Percentiles rank a stretch among this genome's conserved stretches.
Conservation (phyloP, 2,797 vertebrate genomes). For the Cebuella pygmaea region DNA sequence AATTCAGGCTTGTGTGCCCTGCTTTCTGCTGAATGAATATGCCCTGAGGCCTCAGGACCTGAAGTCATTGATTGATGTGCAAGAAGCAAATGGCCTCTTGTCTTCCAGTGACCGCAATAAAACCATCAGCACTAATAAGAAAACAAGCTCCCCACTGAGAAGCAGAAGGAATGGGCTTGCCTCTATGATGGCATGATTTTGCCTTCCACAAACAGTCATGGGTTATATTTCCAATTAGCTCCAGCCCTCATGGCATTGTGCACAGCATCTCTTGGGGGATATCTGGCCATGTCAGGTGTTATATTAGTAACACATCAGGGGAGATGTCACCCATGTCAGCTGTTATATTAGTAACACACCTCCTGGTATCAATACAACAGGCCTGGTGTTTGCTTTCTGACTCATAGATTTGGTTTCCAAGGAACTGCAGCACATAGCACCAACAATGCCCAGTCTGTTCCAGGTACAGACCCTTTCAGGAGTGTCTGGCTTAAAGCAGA, state of each 20-base stretch:
- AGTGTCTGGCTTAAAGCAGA: slow-evolving; percentile 19
- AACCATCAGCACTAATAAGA: slow-evolving; percentile 47
- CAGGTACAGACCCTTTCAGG: slow-evolving; percentile 14
- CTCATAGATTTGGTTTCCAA: background rate
- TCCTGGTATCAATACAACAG: slow-evolving; percentile 24
- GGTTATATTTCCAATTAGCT: slow-evolving; percentile 20
- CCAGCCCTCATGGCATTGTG: background rate
- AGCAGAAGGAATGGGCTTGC: slow-evolving; percentile 43
- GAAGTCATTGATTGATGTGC: slow-evolving; percentile 80
- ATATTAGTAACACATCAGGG: slow-evolving; percentile 23
- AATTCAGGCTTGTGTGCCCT: slow-evolving; percentile 61
- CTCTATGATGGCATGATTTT: slow-evolving; percentile 25
- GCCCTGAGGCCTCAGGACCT: slow-evolving; percentile 61
- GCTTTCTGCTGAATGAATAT: slow-evolving; percentile 26
- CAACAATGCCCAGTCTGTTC: slow-evolving; percentile 47
- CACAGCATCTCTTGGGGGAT: background rate
- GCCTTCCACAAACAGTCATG: slow-evolving; percentile 6
- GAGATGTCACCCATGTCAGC: slow-evolving; percentile 3
- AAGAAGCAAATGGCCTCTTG: slow-evolving; percentile 80
- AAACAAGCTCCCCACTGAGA: slow-evolving; percentile 63
- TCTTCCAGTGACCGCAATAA: slow-evolving; percentile 74
- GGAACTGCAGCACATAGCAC: background rate
- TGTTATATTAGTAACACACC: slow-evolving; percentile 48
- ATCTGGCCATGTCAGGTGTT: slow-evolving; percentile 40
- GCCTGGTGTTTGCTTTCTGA: slow-evolving; percentile 36